phyloP scores from a whole-genome alignment of 2,888 invertebrate genomes.

The Eudemis profundana region DNA sequence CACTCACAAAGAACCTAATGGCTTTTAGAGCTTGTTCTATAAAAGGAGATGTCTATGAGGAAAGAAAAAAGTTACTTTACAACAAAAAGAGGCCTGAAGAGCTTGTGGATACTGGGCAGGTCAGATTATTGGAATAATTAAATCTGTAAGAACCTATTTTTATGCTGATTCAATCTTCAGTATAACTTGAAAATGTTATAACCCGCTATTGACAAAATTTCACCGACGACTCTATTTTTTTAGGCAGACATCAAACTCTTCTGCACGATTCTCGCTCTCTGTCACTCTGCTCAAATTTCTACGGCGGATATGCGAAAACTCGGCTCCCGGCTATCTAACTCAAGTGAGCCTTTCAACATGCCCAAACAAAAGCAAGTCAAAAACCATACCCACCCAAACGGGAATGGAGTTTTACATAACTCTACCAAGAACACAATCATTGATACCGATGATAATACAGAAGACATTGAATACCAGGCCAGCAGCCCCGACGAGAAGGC shows the following conservation, averaged over 20 bases:
- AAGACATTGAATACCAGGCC: slow-evolving; percentile 87
- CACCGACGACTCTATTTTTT: slow-evolving; percentile 59
- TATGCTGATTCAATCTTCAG: too few species aligned
- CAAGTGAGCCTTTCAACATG: slow-evolving; percentile 62
- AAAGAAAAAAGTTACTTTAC: slow-evolving; percentile 83
- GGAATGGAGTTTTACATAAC: slow-evolving; percentile 53
- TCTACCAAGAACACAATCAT: slow-evolving; percentile 61
- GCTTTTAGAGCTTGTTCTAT: slow-evolving; percentile 91
- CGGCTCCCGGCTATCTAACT: slow-evolving; percentile 65
- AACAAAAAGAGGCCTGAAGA: slow-evolving; percentile 71
- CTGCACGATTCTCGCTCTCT: slow-evolving; percentile 89
- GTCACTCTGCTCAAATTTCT: slow-evolving; percentile 90
- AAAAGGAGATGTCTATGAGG: slow-evolving; percentile 86
- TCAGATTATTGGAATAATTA: too few species aligned
- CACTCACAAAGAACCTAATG: slow-evolving; percentile 94
- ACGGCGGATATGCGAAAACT: slow-evolving; percentile 75
- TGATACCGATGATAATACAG: slow-evolving; percentile 48
- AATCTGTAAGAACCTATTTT: too few species aligned
- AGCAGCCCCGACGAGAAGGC: slow-evolving; percentile 98
- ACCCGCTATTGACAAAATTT: background rate
- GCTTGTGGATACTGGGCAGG: slow-evolving; percentile 69
- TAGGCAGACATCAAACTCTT: slow-evolving; percentile 90
- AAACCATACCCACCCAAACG: slow-evolving; percentile 22
- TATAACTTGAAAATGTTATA: too few species aligned
- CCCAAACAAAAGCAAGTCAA: slow-evolving; percentile 56